Percentiles rank a stretch among this genome's conserved stretches.
Conservation (phyloP, 1,140 invertebrate species). For the Prorops nasuta region DNA sequence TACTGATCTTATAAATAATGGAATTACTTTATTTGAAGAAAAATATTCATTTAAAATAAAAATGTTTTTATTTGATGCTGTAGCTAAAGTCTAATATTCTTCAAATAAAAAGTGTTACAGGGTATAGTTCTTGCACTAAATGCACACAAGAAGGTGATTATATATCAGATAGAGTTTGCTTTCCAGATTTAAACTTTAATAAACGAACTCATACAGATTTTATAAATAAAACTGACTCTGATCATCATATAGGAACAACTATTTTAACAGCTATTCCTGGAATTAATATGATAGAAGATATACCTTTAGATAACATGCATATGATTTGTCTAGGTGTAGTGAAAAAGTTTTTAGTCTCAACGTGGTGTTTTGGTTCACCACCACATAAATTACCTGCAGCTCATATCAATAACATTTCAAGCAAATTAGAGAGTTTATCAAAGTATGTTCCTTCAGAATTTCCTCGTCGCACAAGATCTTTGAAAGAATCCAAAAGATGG, state of each 20-base stretch:
- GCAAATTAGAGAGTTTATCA: neutral
- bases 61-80: no score
- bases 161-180: slow-evolving; percentile 18
- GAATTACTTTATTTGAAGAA: no score
- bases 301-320: slow-evolving; percentile 18
- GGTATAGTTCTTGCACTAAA: slow-evolving; percentile 41
- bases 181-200: slow-evolving; percentile 8
- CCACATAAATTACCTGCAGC: neutral
- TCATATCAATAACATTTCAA: slow-evolving; percentile 1
- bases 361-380: slow-evolving; percentile 5
- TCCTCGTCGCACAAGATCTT: slow-evolving; percentile 9
- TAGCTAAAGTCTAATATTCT: slow-evolving; percentile 36
- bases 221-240: neutral
- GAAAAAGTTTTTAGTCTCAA: slow-evolving; percentile 1
- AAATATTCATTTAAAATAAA: no score
- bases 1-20: no score
- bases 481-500: slow-evolving; percentile 13
- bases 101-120: slow-evolving; percentile 36
- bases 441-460: slow-evolving; percentile 8
- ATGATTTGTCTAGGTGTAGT: slow-evolving; percentile 8
- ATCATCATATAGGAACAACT: slow-evolving; percentile 12
- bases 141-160: slow-evolving; percentile 32
- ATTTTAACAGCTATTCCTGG: slow-evolving; percentile 12
- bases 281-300: slow-evolving; percentile 13
- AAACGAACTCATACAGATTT: slow-evolving; percentile 2